phyloP scores from a whole-genome alignment of 2,888 invertebrate genomes.

The Acronicta psi region DNA sequence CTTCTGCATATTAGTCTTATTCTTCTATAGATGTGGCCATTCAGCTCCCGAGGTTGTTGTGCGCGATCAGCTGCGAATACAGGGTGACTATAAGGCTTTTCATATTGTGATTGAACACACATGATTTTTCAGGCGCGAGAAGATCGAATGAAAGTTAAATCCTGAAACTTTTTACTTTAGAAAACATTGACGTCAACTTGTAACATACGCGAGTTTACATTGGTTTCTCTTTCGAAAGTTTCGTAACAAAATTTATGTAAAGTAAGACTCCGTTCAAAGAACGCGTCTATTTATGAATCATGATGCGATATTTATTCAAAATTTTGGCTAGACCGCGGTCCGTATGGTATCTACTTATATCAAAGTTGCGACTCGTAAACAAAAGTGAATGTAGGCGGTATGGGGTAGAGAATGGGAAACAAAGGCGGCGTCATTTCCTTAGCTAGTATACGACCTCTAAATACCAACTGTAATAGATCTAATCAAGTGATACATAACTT shows the following conservation, averaged over 20 bases:
- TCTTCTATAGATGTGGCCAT: slow-evolving; percentile 56
- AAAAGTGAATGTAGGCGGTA: slow-evolving; percentile 85
- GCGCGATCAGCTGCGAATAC: slow-evolving; percentile 82
- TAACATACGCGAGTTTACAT: slow-evolving; percentile 23
- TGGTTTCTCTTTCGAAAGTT: slow-evolving; percentile 79
- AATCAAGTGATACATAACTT: slow-evolving; percentile 45
- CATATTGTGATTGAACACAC: slow-evolving; percentile 46
- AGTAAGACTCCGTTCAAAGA: slow-evolving; percentile 44
- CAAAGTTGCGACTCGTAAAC: slow-evolving; percentile 65
- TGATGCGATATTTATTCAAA: slow-evolving; percentile 52
- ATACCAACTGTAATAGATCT: slow-evolving; percentile 57
- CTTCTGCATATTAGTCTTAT: slow-evolving; percentile 3
- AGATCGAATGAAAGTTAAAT: background rate
- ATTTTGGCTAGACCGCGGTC: slow-evolving; percentile 36
- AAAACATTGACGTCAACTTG: slow-evolving; percentile 1
- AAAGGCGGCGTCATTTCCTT: slow-evolving; percentile 70
- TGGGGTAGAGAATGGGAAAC: slow-evolving; percentile 75
- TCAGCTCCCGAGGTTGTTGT: slow-evolving; percentile 56
- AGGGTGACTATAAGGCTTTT: slow-evolving; percentile 58
- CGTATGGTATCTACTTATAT: slow-evolving; percentile 19
- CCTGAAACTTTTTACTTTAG: background rate
- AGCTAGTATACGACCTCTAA: slow-evolving; percentile 64
- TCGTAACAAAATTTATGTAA: slow-evolving; percentile 67
- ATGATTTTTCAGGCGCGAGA: slow-evolving; percentile 1
- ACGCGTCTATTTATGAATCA: slow-evolving; percentile 44